phyloP scores from a whole-genome alignment of 2,797 vertebrate species.

The Nothura maculosa region DNA sequence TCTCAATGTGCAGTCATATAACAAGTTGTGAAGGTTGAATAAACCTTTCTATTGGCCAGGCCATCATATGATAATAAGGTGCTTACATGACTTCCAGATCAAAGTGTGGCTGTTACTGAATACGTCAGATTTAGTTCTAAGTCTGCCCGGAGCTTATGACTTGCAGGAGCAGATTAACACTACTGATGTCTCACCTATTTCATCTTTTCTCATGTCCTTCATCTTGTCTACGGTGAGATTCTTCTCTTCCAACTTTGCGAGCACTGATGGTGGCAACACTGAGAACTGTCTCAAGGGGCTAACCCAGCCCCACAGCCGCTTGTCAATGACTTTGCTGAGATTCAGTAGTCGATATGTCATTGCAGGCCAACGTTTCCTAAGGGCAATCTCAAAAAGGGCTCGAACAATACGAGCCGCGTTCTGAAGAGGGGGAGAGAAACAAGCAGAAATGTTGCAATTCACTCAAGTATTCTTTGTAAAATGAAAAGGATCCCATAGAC shows the following conservation, averaged over 20 bases:
- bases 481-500: constrained; percentile 26
- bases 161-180: background rate
- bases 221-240: constrained; percentile 95
- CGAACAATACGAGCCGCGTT: constrained; percentile 96
- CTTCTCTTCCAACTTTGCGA: constrained; percentile 92
- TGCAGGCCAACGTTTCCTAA: constrained; percentile 95
- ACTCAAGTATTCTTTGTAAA: constrained; percentile 33
- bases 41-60: background rate
- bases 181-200: constrained; percentile 90
- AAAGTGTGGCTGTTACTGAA: background rate
- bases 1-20: background rate
- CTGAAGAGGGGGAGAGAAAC: constrained; percentile 76
- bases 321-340: constrained; percentile 97
- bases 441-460: background rate
- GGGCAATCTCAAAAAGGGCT: constrained; percentile 96
- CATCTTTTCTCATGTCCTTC: constrained; percentile 98
- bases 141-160: background rate
- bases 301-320: constrained; percentile 93
- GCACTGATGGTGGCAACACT: constrained; percentile 85
- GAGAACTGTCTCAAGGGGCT: constrained; percentile 95
- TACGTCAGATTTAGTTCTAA: background rate
- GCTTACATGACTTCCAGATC: background rate
- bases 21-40: background rate
- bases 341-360: constrained; percentile 97
- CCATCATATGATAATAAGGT: background rate